Percentiles rank a stretch among this genome's conserved stretches.
Evolutionary conservation across 1,140 invertebrate species (phyloP).

Genomic region (Microplitis demolitor): DNA sequence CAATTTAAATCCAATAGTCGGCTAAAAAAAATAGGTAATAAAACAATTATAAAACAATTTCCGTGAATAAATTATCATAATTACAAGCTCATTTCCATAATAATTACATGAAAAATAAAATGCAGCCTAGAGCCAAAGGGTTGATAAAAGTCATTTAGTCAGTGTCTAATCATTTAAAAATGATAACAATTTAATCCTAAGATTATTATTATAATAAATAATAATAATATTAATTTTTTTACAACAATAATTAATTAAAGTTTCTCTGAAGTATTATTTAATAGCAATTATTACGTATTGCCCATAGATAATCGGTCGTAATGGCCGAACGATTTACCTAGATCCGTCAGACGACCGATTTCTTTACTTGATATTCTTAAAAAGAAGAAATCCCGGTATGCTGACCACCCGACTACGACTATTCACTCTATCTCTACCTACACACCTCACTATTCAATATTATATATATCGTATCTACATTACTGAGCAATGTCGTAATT

Average conservation of each 20-base stretch:
- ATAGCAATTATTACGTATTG: conserved; percentile 20
- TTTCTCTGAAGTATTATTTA: conserved; percentile 8
- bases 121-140: too few relatives aligned
- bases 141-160: too few relatives aligned
- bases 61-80: too few relatives aligned
- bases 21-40: too few relatives aligned
- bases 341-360: conserved; percentile 13
- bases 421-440: neutral
- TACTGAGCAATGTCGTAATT: neutral
- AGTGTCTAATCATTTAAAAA: too few relatives aligned
- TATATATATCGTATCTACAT: too few relatives aligned
- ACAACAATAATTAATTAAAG: conserved; percentile 1
- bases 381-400: neutral
- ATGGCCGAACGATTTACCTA: conserved; percentile 17
- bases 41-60: too few relatives aligned
- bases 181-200: neutral
- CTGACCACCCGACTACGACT: neutral
- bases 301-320: conserved; percentile 20
- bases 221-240: neutral
- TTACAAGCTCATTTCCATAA: too few relatives aligned
- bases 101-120: too few relatives aligned
- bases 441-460: too few relatives aligned
- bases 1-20: too few relatives aligned
- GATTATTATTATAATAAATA: neutral
- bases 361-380: conserved; percentile 10